These are phyloP conservation scores for Heterotilapia buettikoferi DNA, from an alignment of 2,113 vertebrate genomes.

Conservation along the genomic window DNA sequence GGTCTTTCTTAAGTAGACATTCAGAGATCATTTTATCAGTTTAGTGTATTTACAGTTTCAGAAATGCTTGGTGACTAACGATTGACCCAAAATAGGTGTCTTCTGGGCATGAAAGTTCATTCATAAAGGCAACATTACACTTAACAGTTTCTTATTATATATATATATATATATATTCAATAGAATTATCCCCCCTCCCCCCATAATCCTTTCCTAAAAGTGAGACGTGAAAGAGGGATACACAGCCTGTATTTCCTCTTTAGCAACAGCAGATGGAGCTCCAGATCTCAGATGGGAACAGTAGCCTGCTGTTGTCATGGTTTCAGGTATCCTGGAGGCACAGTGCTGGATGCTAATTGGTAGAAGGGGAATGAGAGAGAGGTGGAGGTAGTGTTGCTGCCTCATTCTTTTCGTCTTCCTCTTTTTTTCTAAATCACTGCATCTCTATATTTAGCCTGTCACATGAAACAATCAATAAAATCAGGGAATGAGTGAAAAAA, in stretches of 20 bases:
- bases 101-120: accelerated
- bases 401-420: not conserved
- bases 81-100: not conserved
- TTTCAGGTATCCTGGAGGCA: constrained; percentile 47
- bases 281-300: not conserved
- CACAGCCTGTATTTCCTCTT: not conserved
- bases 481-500: not conserved
- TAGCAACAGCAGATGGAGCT: constrained; percentile 43
- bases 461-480: not conserved
- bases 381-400: not conserved
- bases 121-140: not conserved
- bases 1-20: not conserved
- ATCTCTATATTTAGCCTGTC: constrained; percentile 29
- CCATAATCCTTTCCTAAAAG: not conserved
- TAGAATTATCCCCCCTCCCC: not conserved
- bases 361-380: not conserved
- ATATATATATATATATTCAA: no score
- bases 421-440: not conserved
- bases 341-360: constrained; percentile 47
- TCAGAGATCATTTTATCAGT: not conserved
- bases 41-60: not conserved
- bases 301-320: constrained; percentile 59
- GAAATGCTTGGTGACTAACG: not conserved
- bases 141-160: not conserved
- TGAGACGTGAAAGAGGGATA: not conserved